Percentiles rank a stretch among this genome's conserved stretches.
phyloP scores from a whole-genome alignment of 2,797 vertebrate species.

The Chelon auratus region DNA sequence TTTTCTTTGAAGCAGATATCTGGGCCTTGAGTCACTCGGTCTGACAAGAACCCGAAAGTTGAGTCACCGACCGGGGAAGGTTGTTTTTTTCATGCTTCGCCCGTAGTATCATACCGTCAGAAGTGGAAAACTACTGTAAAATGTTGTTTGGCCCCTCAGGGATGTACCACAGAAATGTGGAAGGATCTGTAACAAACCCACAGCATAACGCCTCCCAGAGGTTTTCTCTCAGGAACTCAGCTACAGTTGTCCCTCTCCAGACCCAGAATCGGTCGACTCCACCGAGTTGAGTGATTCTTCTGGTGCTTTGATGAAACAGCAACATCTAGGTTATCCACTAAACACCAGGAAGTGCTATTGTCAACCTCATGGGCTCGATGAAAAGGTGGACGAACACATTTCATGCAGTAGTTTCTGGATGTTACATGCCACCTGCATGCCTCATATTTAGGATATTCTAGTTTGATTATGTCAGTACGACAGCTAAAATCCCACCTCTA shows the following conservation, averaged over 20 bases:
- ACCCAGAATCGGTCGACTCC: no score
- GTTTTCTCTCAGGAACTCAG: conserved; percentile 14
- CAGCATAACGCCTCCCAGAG: conserved; percentile 36
- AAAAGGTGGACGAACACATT: no score
- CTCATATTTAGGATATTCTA: no score
- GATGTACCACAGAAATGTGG: conserved; percentile 56
- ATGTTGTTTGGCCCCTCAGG: conserved; percentile 29
- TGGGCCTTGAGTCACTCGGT: conserved; percentile 61
- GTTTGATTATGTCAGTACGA: no score
- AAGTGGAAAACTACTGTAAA: conserved; percentile 61
- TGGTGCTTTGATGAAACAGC: no score
- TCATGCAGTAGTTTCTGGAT: no score
- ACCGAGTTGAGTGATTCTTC: no score
- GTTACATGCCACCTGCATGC: no score
- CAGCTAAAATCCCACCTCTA: no score
- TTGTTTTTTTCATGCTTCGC: conserved; percentile 50
- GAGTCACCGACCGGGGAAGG: conserved; percentile 43
- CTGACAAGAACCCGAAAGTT: conserved; percentile 42
- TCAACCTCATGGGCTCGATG: no score
- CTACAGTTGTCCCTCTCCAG: conserved; percentile 1
- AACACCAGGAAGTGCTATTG: no score
- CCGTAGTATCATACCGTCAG: conserved; percentile 20
- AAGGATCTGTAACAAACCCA: conserved; percentile 43
- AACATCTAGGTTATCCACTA: no score
- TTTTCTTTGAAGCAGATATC: conserved; percentile 56